phyloP scores from a whole-genome alignment of 1,140 invertebrate species.

The Bactericera cockerelli region DNA sequence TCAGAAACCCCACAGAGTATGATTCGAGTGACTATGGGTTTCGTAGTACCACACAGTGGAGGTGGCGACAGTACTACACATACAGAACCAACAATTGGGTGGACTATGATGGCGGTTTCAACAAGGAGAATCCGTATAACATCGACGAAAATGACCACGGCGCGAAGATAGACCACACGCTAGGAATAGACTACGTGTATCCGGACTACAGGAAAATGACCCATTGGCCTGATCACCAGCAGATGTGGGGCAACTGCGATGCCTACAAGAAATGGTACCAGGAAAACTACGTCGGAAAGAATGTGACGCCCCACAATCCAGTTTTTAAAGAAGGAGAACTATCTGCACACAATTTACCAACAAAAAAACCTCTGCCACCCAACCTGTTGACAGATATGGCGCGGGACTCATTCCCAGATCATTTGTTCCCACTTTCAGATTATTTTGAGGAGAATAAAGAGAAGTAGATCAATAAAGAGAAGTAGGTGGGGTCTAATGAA shows the following conservation, averaged over 20 bases:
- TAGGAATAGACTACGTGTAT: neutral
- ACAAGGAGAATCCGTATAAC: neutral
- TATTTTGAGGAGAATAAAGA: no score
- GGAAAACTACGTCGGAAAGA: neutral
- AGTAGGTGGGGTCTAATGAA: no score
- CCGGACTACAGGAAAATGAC: neutral
- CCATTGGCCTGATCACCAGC: neutral
- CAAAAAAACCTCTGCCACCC: slow-evolving; percentile 2
- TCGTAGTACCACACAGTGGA: slow-evolving; percentile 1
- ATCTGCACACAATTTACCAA: neutral
- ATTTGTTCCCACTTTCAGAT: neutral
- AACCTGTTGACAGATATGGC: neutral
- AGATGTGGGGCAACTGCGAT: neutral
- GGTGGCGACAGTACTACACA: neutral
- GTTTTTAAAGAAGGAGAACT: neutral
- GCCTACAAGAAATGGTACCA: neutral
- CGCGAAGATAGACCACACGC: neutral
- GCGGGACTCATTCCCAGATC: neutral
- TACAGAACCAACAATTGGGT: slow-evolving; percentile 7
- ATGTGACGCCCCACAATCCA: neutral
- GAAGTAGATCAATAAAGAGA: no score
- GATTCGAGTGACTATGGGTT: slow-evolving; percentile 1
- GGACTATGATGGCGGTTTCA: neutral
- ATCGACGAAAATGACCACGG: neutral
- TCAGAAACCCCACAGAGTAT: neutral